Evolutionary conservation across 64 coral and sea anemone species (phyloP), one percentile per base, ranked within the genome.

Genomic region (Actinia tenebrosa): DNA sequence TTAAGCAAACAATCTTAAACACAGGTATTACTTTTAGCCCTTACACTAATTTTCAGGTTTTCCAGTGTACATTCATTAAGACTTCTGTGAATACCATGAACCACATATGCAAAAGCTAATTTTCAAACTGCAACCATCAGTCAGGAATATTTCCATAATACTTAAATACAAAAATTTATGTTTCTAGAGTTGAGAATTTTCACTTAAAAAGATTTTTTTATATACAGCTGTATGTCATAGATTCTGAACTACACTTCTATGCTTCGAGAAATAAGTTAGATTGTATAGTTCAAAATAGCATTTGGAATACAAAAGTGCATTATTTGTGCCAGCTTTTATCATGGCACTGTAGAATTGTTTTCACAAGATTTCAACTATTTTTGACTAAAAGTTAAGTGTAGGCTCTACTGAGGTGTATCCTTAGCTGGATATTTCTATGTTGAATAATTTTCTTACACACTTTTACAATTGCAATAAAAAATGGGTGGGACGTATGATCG

Each of bases 381-480:
- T 66, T 50, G 3, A 20, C 17, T 66, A n/a, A 13, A 9, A 23
- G 22, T 66, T 22, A 66, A 66, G 63, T 66, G 18, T 66, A 23
- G 9, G 3, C 18, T 66, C 63, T 66, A 23, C 3, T 22, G 22
- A 66, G 22, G 15, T 0, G 22, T 66, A 66, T 66, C 13, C 25
- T 11, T 27, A 30, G 69, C 10, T 75, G 63, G 63, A 75, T 30
- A 75, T 26, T 25, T 43, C 8, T 10, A 14, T 30, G 0, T 42
- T 30, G 26, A 25, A 75, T n/a, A 27, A 75, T 75, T 75, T 75
- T 42, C 23, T 75, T 75, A 11, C 25, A 30, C 13, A 75, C 69
- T 75, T 30, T 6, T 75, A 75, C 69, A 75, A 30, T 30, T 75
- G 23, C 69, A 75, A 75, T 75, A 81, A 81, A 81, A 81, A 81